These are phyloP conservation scores for Hylyphantes graminicola DNA, from an alignment of 1,140 invertebrate species.

Conservation along the genomic window DNA sequence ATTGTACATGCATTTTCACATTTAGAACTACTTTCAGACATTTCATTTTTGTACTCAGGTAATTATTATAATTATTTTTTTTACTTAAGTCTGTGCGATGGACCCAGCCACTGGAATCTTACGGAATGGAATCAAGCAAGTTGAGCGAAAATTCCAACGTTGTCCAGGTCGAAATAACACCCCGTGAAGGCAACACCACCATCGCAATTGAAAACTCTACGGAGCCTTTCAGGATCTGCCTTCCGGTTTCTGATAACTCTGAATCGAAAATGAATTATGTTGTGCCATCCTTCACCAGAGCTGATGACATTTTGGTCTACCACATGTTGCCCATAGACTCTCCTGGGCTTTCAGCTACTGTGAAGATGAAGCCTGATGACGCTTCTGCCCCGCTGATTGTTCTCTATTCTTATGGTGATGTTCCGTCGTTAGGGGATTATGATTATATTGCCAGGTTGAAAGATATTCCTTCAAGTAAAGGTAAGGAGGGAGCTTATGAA, in stretches of 20 bases:
- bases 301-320: slow-evolving; percentile 53
- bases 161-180: slow-evolving; percentile 36
- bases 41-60: not conserved
- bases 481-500: not conserved
- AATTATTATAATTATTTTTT: not conserved
- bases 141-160: slow-evolving; percentile 47
- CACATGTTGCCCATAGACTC: slow-evolving; percentile 37
- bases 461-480: slow-evolving; percentile 15
- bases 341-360: slow-evolving; percentile 12
- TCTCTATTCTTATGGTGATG: slow-evolving; percentile 38
- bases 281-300: slow-evolving; percentile 17
- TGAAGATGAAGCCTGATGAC: slow-evolving; percentile 36
- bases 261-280: slow-evolving; percentile 16
- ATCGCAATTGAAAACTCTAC: slow-evolving; percentile 36
- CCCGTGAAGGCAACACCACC: slow-evolving; percentile 22
- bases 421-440: slow-evolving; percentile 34
- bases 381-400: slow-evolving; percentile 12
- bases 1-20: not conserved
- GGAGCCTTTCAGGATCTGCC: slow-evolving; percentile 48
- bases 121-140: slow-evolving; percentile 28
- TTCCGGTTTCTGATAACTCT: slow-evolving; percentile 5
- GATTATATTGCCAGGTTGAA: slow-evolving; percentile 28
- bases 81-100: slow-evolving; percentile 45
- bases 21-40: not conserved
- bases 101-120: slow-evolving; percentile 53